Percentiles rank a stretch among this genome's conserved stretches.
These are phyloP conservation scores for Diaprepes abbreviatus DNA, from an alignment of 2,888 invertebrate genomes.

Conservation along the genomic window DNA sequence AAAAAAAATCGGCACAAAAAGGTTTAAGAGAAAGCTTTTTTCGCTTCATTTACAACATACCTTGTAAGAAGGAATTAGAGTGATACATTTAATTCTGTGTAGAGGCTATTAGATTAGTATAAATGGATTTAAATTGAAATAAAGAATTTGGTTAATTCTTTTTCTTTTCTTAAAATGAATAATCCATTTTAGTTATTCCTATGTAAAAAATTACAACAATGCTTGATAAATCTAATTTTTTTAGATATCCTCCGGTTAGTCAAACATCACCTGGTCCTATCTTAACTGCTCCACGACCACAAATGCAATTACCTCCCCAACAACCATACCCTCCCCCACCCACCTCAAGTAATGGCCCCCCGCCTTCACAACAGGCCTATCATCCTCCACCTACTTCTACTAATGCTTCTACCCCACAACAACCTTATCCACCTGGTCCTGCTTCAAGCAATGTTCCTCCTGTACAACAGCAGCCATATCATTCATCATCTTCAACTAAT, in stretches of 20 bases:
- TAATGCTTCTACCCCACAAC: slow-evolving; percentile 6
- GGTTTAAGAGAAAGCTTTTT: too few species aligned
- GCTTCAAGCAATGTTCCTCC: slow-evolving; percentile 19
- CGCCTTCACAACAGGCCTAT: background rate
- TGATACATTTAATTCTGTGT: too few species aligned
- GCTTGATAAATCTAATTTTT: background rate
- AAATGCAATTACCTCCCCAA: slow-evolving; percentile 23
- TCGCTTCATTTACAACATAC: too few species aligned
- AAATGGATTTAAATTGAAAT: too few species aligned
- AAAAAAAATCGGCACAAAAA: too few species aligned
- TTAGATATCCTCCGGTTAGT: slow-evolving; percentile 47
- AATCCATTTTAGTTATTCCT: too few species aligned
- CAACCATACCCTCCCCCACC: slow-evolving; percentile 9
- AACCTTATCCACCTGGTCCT: slow-evolving; percentile 21
- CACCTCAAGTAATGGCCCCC: slow-evolving; percentile 14
- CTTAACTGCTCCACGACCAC: slow-evolving; percentile 42
- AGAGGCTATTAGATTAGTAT: too few species aligned
- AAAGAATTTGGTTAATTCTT: too few species aligned
- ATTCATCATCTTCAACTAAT: slow-evolving; percentile 10
- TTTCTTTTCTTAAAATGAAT: too few species aligned
- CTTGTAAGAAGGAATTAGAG: too few species aligned
- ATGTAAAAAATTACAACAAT: too few species aligned
- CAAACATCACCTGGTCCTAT: slow-evolving; percentile 54
- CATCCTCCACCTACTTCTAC: slow-evolving; percentile 8
- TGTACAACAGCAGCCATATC: background rate